Percentiles rank a stretch among this genome's conserved stretches.
phyloP scores from a whole-genome alignment of 1,140 invertebrate species.

The Nasonia giraulti region DNA sequence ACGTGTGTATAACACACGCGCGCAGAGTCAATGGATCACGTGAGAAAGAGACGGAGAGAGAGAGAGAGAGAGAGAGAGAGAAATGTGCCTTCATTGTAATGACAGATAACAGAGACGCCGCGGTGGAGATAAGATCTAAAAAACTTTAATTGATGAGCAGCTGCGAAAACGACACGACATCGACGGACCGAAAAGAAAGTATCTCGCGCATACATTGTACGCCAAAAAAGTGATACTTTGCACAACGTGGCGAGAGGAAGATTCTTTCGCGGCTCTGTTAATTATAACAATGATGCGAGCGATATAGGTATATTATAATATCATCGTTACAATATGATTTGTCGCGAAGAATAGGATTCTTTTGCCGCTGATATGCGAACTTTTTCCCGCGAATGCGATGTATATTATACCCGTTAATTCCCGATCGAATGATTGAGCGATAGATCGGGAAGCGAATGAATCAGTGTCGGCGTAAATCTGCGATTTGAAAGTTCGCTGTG shows the following conservation, averaged over 20 bases:
- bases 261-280: neutral
- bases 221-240: constrained; percentile 8
- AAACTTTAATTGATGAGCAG: constrained; percentile 5
- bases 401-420: neutral
- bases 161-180: neutral
- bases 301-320: neutral
- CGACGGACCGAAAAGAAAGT: neutral
- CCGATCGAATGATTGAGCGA: neutral
- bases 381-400: neutral
- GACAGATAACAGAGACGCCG: constrained; percentile 8
- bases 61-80: neutral
- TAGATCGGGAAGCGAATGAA: too few relatives aligned
- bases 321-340: neutral
- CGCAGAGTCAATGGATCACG: too few relatives aligned
- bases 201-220: constrained; percentile 1
- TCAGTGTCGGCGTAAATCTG: too few relatives aligned
- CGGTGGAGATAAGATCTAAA: neutral
- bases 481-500: too few relatives aligned
- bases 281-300: neutral
- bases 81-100: neutral
- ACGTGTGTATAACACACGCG: neutral
- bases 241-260: neutral
- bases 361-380: too few relatives aligned
- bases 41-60: too few relatives aligned
- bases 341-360: neutral